phyloP scores from a whole-genome alignment of 2,113 vertebrate genomes.

The Syngnathus scovelli region DNA sequence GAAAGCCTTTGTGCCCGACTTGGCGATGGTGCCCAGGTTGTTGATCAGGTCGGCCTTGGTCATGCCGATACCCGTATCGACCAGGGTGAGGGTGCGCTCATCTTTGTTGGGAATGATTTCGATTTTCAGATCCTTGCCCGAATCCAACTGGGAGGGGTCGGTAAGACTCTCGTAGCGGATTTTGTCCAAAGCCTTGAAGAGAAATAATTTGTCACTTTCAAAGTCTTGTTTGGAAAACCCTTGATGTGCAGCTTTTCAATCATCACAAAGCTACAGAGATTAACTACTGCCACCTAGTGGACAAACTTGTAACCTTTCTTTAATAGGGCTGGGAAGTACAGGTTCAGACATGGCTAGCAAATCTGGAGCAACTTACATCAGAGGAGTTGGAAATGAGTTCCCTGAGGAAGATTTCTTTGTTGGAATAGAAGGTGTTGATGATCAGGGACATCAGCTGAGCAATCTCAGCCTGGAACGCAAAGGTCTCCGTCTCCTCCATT shows the following conservation, averaged over 20 bases:
- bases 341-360: background rate
- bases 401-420: constrained; percentile 80
- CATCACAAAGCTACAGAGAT: no score
- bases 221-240: background rate
- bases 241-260: background rate
- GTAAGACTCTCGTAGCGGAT: constrained; percentile 79
- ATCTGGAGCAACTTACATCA: constrained; percentile 64
- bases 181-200: constrained; percentile 73
- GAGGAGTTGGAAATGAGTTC: constrained; percentile 80
- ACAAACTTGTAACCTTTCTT: background rate
- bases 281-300: background rate
- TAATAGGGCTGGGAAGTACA: no score
- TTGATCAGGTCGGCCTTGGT: constrained; percentile 80
- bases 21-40: constrained; percentile 77
- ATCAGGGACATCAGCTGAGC: constrained; percentile 81
- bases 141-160: constrained; percentile 72
- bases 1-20: constrained; percentile 79
- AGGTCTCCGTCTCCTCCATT: constrained; percentile 78
- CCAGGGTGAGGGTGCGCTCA: constrained; percentile 65
- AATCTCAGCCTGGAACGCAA: constrained; percentile 81
- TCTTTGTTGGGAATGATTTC: constrained; percentile 73
- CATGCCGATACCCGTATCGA: constrained; percentile 78
- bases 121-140: constrained; percentile 77
- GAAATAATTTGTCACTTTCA: background rate
- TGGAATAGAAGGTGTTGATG: constrained; percentile 81